Conservation (phyloP, 2,113 vertebrate species). For the Seriola dumerili region DNA sequence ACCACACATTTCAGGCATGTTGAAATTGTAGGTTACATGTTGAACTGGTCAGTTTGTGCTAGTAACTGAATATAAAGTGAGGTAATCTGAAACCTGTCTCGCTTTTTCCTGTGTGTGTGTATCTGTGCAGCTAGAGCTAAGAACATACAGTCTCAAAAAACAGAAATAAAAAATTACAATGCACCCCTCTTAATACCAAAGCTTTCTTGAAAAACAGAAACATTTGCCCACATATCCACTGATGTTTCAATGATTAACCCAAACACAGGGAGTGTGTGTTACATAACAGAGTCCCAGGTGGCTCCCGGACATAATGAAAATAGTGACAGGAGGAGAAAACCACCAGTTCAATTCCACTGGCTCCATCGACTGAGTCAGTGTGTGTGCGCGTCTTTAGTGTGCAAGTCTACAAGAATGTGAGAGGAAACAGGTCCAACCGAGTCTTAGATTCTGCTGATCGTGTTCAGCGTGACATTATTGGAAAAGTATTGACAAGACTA, state of each 20-base stretch:
- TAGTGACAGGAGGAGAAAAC: slow-evolving; percentile 36
- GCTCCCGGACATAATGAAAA: slow-evolving; percentile 47
- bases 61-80: slow-evolving; percentile 14
- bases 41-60: neutral
- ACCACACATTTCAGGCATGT: neutral
- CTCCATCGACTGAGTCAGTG: slow-evolving; percentile 1
- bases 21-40: slow-evolving; percentile 11
- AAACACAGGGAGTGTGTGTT: slow-evolving; percentile 26
- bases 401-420: slow-evolving; percentile 54
- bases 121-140: no score
- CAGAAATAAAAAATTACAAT: slow-evolving; percentile 18
- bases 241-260: slow-evolving; percentile 31
- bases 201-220: neutral
- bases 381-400: slow-evolving; percentile 58
- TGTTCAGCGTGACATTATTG: neutral
- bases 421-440: neutral
- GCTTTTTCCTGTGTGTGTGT: neutral
- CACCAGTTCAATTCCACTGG: slow-evolving; percentile 33
- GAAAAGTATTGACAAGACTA: neutral
- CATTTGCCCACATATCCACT: slow-evolving; percentile 32
- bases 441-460: neutral
- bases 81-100: slow-evolving; percentile 17
- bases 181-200: neutral
- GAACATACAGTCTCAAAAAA: neutral
- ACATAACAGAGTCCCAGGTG: slow-evolving; percentile 47